A percentile compares a stretch with the other conserved stretches of the same genome.
Evolutionary conservation across 2,113 vertebrate genomes (phyloP).

Genomic region (Empidonax alnorum): DNA sequence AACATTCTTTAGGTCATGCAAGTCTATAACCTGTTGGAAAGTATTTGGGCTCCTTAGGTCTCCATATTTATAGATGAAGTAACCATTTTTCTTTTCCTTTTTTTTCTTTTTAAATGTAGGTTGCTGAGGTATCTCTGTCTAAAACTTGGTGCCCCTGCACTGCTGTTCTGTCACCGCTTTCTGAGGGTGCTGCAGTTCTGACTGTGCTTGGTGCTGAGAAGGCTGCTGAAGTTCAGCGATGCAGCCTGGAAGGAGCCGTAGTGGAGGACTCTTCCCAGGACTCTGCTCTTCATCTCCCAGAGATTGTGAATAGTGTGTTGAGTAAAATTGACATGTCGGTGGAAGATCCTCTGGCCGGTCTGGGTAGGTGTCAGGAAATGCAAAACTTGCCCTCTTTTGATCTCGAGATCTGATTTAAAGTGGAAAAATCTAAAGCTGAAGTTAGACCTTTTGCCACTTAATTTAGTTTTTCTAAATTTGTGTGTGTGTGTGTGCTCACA

Average conservation of each 20-base stretch:
- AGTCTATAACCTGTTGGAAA: not conserved
- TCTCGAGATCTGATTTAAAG: not conserved
- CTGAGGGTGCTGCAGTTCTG: slow-evolving; percentile 78
- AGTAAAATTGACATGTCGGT: slow-evolving; percentile 68
- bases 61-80: not conserved
- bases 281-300: slow-evolving; percentile 69
- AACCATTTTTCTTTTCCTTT: not conserved
- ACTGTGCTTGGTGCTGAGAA: slow-evolving; percentile 72
- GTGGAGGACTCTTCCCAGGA: slow-evolving; percentile 33
- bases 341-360: slow-evolving; percentile 54
- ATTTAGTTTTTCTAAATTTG: not conserved
- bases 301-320: slow-evolving; percentile 81
- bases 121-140: slow-evolving; percentile 79
- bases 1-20: fast-evolving
- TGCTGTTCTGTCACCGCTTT: slow-evolving; percentile 84
- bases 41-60: not conserved
- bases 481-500: not conserved
- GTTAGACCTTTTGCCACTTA: not conserved
- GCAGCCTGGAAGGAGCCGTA: not conserved
- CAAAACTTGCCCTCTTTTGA: not conserved
- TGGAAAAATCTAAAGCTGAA: not conserved
- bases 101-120: slow-evolving; percentile 60
- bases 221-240: not conserved
- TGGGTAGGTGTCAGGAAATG: slow-evolving; percentile 41
- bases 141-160: slow-evolving; percentile 69